Percentiles rank a stretch among this genome's conserved stretches.
These are phyloP conservation scores for Girardinus metallicus DNA, from an alignment of 2,797 vertebrate genomes.

Conservation along the genomic window DNA sequence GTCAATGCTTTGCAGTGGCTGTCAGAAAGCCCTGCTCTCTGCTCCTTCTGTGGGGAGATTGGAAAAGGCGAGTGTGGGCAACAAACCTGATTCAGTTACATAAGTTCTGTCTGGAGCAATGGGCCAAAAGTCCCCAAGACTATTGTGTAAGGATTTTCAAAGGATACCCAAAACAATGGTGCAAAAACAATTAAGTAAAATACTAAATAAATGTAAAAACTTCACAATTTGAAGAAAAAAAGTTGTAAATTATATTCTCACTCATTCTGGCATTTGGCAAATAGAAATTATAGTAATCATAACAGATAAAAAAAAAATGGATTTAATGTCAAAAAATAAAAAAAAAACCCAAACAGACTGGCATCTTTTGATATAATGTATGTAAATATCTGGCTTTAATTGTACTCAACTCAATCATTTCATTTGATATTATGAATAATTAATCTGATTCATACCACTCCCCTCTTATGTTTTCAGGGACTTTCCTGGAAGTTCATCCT, in stretches of 20 bases:
- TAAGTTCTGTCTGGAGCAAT: background rate
- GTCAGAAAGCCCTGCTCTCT: background rate
- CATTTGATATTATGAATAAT: slow-evolving; percentile 3
- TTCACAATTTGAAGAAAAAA: background rate
- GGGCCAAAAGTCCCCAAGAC: background rate
- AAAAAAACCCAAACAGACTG: background rate
- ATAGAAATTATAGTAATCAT: background rate
- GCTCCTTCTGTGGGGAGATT: background rate
- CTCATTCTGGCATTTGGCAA: background rate
- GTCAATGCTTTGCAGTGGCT: background rate
- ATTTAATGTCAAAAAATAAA: background rate
- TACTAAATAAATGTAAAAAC: background rate
- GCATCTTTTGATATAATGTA: slow-evolving; percentile 2
- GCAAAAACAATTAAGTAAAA: background rate
- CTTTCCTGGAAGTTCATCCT: slow-evolving; percentile 83
- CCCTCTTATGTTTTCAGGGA: slow-evolving; percentile 71
- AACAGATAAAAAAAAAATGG: too few relatives aligned
- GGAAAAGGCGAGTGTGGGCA: background rate
- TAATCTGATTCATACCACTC: slow-evolving; percentile 5
- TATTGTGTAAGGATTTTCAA: background rate
- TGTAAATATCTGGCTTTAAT: background rate
- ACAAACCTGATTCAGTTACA: background rate
- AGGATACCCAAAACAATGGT: background rate
- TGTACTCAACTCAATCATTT: background rate
- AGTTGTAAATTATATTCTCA: background rate